These are phyloP conservation scores for Petrolisthes manimaculis DNA, from an alignment of 2,888 invertebrate species.

Conservation along the genomic window DNA sequence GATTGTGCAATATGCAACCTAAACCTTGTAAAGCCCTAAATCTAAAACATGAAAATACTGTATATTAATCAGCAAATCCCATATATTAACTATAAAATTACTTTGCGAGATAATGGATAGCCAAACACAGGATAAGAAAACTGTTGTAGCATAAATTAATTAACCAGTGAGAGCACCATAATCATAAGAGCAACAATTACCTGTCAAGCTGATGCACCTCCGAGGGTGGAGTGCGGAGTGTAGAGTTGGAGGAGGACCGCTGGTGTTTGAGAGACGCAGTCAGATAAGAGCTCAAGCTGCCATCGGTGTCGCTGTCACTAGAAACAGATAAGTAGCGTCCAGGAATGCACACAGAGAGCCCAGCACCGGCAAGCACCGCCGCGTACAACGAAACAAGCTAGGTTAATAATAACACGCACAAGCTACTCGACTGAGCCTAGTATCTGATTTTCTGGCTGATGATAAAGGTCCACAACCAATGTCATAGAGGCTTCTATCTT, in stretches of 20 bases:
- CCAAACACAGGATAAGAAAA: not conserved
- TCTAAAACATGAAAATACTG: too few species aligned
- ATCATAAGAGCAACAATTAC: conserved; percentile 34
- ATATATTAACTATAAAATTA: too few species aligned
- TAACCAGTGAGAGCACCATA: not conserved
- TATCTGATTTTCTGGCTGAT: too few species aligned
- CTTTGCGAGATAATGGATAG: too few species aligned
- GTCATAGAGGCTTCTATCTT: too few species aligned
- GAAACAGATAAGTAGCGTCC: conserved; percentile 58
- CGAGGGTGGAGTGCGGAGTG: conserved; percentile 56
- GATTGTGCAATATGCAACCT: too few species aligned
- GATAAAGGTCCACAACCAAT: not conserved
- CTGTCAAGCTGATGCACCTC: conserved; percentile 59
- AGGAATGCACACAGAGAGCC: conserved; percentile 44
- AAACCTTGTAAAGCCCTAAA: too few species aligned
- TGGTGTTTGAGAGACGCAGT: conserved; percentile 57
- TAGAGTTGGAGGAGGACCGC: conserved; percentile 55
- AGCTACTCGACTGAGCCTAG: conserved; percentile 24
- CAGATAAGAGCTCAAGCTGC: conserved; percentile 62
- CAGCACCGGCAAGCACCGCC: conserved; percentile 42
- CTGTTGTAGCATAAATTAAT: not conserved
- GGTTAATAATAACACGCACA: conserved; percentile 45
- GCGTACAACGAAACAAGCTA: conserved; percentile 45
- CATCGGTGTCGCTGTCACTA: conserved; percentile 61
- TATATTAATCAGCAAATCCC: too few species aligned